A percentile compares a stretch with the other conserved stretches of the same genome.
Evolutionary conservation across 2,888 invertebrate species (phyloP).

Genomic region (Charanyca ferruginea): DNA sequence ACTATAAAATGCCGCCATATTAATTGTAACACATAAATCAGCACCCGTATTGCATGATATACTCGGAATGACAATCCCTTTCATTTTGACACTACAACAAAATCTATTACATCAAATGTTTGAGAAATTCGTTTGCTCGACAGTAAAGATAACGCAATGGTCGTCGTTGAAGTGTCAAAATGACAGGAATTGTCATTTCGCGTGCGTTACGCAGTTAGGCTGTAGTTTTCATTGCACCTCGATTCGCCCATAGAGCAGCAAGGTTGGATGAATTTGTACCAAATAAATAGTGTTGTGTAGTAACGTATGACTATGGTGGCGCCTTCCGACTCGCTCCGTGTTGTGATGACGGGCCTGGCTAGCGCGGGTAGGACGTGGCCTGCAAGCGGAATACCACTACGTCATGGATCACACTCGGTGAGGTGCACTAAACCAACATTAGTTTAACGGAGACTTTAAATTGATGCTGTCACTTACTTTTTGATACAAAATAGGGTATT

Average conservation of each 20-base stretch:
- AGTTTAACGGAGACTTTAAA: no score
- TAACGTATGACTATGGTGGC: constrained; percentile 43
- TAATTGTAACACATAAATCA: constrained; percentile 28
- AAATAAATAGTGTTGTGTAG: constrained; percentile 58
- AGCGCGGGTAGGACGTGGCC: constrained; percentile 50
- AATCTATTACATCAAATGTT: not conserved
- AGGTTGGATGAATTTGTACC: constrained; percentile 55
- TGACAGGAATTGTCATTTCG: not conserved
- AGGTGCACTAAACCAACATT: no score
- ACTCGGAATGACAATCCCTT: not conserved
- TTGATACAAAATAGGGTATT: no score
- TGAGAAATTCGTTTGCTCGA: not conserved
- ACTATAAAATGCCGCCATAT: constrained; percentile 67
- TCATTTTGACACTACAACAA: not conserved
- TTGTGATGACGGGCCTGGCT: constrained; percentile 30
- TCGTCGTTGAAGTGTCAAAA: not conserved
- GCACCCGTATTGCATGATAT: not conserved
- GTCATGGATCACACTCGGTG: no score
- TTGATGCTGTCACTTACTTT: no score
- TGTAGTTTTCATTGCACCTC: constrained; percentile 19
- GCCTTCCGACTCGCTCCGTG: constrained; percentile 13
- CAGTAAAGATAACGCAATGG: not conserved
- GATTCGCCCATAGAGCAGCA: constrained; percentile 24
- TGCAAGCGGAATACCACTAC: constrained; percentile 17
- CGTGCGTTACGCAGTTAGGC: not conserved